Evolutionary conservation across 2,797 vertebrate genomes (phyloP), one percentile per base, ranked within the genome.

Genomic region (Leucoraja ocellata): DNA sequence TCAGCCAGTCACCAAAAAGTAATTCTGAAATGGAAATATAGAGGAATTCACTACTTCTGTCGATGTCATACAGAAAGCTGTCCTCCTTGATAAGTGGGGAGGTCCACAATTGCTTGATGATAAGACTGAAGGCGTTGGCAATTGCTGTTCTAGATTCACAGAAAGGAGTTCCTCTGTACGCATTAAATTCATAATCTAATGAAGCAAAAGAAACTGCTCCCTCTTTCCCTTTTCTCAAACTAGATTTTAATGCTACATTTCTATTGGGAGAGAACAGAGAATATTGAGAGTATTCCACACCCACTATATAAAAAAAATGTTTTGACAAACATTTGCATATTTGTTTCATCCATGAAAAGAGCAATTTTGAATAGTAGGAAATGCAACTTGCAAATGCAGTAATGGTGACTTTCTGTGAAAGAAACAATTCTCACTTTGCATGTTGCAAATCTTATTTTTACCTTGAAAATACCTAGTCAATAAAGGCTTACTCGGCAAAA

Each of bases 41-140:
- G 9, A 28, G 73, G 11, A 92, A 21, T 58, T 54, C 71, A 36
- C 90, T 23, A 21, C 13, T 16, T 74, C 23, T 58, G 25, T 13
- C 90, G 7, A 28, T 23, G 6, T 54, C 71, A n/a, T 58, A 58
- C 65, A n/a, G 73, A 92, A 76, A 92, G 90, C 90, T 92, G 90
- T 92, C 23, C 71, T 76, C 10, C 39, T 73, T 92, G 90, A 92
- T 92, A 92, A 92, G 86, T 14, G 36, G 90, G 90, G 71, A 92
- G 90, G 11, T 92, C 39, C 90, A 76, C 32, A 74, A 92, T n/a
- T 76, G 11, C 4, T 5, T 58, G 4, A 54, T 25, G 90, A 74
- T 92, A 92, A 92, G 90, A 54, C 71, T 92, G 71, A 54, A 74
- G 90, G 46, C 28, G 36, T 23, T 71, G 88, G 36, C 21, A 91